These are phyloP conservation scores for Haemorhous mexicanus DNA, from an alignment of 2,113 vertebrate genomes.

Conservation along the genomic window DNA sequence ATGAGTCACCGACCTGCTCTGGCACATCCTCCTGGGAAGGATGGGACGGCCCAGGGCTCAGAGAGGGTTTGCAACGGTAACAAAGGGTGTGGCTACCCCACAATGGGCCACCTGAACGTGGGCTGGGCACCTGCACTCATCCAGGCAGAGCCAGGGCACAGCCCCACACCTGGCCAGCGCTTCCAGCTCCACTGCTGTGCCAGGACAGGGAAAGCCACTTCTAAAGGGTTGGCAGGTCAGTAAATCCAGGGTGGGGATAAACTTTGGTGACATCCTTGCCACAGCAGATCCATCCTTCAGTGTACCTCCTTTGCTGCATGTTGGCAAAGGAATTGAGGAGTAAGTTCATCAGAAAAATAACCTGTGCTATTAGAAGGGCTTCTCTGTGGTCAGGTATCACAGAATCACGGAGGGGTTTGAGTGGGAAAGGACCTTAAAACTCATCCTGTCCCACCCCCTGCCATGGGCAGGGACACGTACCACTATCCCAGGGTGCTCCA, in stretches of 20 bases:
- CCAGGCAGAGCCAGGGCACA: background rate
- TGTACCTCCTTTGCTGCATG: background rate
- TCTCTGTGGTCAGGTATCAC: background rate
- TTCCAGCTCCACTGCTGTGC: background rate
- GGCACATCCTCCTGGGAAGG: constrained; percentile 43
- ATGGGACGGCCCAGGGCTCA: background rate
- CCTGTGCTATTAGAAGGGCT: background rate
- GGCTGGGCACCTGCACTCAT: background rate
- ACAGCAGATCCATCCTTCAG: background rate
- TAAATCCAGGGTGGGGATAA: background rate
- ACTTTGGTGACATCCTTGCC: background rate
- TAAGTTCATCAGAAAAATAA: background rate
- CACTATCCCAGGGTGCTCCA: background rate
- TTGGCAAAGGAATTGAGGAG: background rate
- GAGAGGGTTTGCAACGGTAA: background rate
- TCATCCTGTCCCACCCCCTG: background rate
- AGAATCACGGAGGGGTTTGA: background rate
- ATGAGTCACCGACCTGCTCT: constrained; percentile 33
- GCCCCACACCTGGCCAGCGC: background rate
- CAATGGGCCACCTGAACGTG: background rate
- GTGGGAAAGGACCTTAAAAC: background rate
- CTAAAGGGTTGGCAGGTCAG: background rate
- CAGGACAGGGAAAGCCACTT: background rate
- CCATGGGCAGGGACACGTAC: background rate
- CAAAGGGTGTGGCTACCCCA: background rate